Percentiles rank a stretch among this genome's conserved stretches.
These are phyloP conservation scores for Drosophila barbarae DNA, from an alignment of 2,888 invertebrate species.

Conservation along the genomic window DNA sequence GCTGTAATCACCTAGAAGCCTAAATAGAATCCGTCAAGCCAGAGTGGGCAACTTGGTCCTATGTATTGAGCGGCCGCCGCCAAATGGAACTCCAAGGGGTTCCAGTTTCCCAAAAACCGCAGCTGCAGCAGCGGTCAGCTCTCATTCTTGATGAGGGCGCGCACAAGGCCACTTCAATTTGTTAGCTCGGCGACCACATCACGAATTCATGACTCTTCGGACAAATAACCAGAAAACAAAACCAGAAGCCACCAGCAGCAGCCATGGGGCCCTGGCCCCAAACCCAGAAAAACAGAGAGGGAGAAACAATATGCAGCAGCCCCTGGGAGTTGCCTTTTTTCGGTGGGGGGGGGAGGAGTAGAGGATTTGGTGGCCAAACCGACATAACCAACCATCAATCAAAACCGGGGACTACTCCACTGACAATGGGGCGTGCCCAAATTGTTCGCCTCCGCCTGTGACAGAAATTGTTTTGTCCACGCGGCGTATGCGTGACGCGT, in stretches of 20 bases:
- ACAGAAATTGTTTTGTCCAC: conserved; percentile 46
- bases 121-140: conserved; percentile 26
- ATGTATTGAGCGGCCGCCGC: background rate
- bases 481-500: conserved; percentile 58
- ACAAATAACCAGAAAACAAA: conserved; percentile 58
- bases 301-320: conserved; percentile 28
- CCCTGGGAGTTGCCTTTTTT: conserved; percentile 25
- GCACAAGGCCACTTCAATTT: conserved; percentile 66
- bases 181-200: conserved; percentile 57
- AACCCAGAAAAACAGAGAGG: conserved; percentile 9
- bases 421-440: conserved; percentile 29
- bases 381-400: conserved; percentile 58
- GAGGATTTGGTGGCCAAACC: conserved; percentile 19
- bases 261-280: background rate
- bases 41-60: conserved; percentile 1
- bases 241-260: conserved; percentile 17
- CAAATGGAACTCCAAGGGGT: conserved; percentile 9
- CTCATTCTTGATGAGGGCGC: background rate
- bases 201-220: conserved; percentile 62
- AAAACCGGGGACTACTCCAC: conserved; percentile 38
- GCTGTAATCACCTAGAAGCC: conserved; percentile 34
- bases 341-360: background rate
- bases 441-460: conserved; percentile 28
- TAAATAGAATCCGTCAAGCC: conserved; percentile 39
- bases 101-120: conserved; percentile 25